Conservation (phyloP, 1,140 invertebrate genomes). For the Medauroidea extradentata region DNA sequence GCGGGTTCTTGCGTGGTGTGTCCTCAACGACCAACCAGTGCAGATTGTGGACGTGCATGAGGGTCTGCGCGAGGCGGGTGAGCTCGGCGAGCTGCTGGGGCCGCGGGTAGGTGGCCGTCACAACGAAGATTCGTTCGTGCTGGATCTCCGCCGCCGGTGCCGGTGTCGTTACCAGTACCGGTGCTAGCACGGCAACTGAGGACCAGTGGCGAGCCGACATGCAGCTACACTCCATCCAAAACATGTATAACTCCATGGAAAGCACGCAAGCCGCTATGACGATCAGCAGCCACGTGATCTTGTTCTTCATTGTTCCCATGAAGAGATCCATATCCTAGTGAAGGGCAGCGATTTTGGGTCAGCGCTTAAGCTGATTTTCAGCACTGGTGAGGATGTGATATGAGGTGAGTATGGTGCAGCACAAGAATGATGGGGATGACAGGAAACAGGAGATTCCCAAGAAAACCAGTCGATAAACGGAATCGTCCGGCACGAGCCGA, state of each 20-base stretch:
- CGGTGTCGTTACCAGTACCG: not conserved
- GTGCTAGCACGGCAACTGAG: not conserved
- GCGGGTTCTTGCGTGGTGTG: constrained; percentile 41
- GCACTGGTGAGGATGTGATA: too few species aligned
- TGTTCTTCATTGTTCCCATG: too few species aligned
- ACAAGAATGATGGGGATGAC: too few species aligned
- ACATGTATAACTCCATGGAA: constrained; percentile 2
- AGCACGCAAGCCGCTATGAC: constrained; percentile 4
- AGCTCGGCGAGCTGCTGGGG: constrained; percentile 57
- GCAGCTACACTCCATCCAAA: not conserved
- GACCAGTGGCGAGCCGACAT: not conserved
- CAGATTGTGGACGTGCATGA: constrained; percentile 48
- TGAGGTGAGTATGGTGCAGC: too few species aligned
- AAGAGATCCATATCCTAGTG: too few species aligned
- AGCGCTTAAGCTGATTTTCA: too few species aligned
- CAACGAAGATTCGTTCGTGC: constrained; percentile 65
- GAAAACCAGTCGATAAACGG: too few species aligned
- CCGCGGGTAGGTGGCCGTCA: constrained; percentile 65
- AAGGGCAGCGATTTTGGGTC: too few species aligned
- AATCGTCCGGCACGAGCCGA: too few species aligned
- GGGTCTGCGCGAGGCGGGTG: constrained; percentile 51
- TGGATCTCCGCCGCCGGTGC: not conserved
- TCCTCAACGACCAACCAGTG: constrained; percentile 61
- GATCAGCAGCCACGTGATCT: constrained; percentile 11
- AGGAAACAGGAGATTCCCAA: too few species aligned